Evolutionary conservation across 2,113 vertebrate species (phyloP).

Genomic region (Rhodinocichla rosea): DNA sequence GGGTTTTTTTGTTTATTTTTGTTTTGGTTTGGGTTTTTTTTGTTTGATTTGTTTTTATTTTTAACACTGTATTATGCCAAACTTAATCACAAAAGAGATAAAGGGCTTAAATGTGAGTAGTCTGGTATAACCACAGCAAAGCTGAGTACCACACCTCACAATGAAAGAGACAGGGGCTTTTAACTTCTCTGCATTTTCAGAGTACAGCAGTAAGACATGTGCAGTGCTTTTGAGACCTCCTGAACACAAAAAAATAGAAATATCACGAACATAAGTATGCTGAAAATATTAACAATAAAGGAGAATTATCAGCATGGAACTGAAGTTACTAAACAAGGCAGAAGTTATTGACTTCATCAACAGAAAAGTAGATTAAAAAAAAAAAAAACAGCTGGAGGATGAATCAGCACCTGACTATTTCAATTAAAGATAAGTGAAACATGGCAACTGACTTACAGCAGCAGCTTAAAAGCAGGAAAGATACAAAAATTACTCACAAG

Average conservation of each 20-base stretch:
- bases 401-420: not conserved
- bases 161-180: not conserved
- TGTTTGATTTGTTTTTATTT: not conserved
- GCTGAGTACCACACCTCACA: not conserved
- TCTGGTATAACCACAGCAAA: not conserved
- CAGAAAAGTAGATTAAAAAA: not conserved
- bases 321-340: not conserved
- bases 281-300: not conserved
- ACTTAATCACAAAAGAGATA: not conserved
- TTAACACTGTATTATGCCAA: not conserved
- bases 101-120: not conserved
- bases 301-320: not conserved
- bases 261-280: not conserved
- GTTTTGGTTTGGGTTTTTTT: not conserved
- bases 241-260: not conserved
- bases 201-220: not conserved
- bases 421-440: not conserved
- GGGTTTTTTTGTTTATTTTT: not conserved
- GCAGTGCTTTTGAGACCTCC: not conserved
- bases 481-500: not conserved
- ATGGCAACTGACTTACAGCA: fast-evolving
- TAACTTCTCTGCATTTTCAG: not conserved
- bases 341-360: not conserved
- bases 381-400: not conserved
- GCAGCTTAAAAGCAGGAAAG: not conserved